Percentiles rank a stretch among this genome's conserved stretches.
Evolutionary conservation across 2,888 invertebrate species (phyloP).

Genomic region (Cyaniris semiargus): DNA sequence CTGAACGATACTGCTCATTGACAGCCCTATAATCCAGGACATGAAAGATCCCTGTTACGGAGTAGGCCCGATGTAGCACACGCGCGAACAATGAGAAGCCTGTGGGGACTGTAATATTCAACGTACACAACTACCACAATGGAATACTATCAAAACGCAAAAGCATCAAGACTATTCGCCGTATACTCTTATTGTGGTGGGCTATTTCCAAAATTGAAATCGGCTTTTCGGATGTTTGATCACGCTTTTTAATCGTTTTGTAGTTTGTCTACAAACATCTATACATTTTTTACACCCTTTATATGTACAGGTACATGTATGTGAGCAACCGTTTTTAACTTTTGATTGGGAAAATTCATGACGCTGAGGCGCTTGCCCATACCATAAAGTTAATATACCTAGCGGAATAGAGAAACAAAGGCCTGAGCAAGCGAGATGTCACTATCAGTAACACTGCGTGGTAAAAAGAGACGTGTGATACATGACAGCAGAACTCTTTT

Average conservation of each 20-base stretch:
- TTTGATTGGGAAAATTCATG: too few relatives aligned
- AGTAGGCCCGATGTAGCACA: slow-evolving; percentile 9
- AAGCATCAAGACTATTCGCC: neutral
- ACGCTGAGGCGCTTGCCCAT: too few relatives aligned
- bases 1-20: neutral
- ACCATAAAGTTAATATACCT: too few relatives aligned
- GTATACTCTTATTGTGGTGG: neutral
- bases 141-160: neutral
- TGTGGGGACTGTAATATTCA: neutral
- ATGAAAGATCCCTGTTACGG: slow-evolving; percentile 6
- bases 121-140: slow-evolving; percentile 17
- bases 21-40: slow-evolving; percentile 5
- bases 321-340: too few relatives aligned
- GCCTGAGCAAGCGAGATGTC: too few relatives aligned
- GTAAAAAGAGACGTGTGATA: too few relatives aligned
- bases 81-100: slow-evolving; percentile 16
- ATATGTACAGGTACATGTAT: too few relatives aligned
- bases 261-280: too few relatives aligned
- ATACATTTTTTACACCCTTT: too few relatives aligned
- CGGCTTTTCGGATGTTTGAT: neutral
- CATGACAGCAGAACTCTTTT: too few relatives aligned
- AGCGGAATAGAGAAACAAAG: too few relatives aligned
- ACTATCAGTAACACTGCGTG: too few relatives aligned
- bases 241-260: neutral
- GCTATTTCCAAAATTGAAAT: neutral